Evolutionary conservation across 2,888 invertebrate species (phyloP).

Genomic region (Chaitophorus viminalis): DNA sequence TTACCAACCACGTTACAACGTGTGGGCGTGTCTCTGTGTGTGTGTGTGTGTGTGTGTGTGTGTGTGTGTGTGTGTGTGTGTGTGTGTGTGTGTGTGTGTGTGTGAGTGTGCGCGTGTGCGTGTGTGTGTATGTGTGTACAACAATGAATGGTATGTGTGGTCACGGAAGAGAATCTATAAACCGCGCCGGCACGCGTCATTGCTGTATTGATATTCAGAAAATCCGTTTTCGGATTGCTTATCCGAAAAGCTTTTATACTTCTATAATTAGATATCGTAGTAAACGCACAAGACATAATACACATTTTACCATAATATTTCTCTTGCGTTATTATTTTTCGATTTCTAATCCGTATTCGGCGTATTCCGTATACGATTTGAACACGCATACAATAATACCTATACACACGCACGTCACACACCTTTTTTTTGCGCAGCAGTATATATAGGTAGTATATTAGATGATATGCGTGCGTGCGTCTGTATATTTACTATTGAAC

Average conservation of each 20-base stretch:
- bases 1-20: not conserved
- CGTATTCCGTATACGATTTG: not conserved
- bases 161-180: not conserved
- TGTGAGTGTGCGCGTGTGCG: not conserved
- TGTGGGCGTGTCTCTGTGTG: not conserved
- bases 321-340: not conserved
- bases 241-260: no score
- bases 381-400: no score
- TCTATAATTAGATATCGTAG: not conserved
- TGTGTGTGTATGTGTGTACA: not conserved
- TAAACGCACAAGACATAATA: not conserved
- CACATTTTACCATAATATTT: not conserved
- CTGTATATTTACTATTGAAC: conserved; percentile 12
- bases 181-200: not conserved
- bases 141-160: not conserved
- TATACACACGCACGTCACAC: not conserved
- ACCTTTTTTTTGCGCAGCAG: not conserved
- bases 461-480: not conserved
- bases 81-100: not conserved
- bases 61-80: not conserved
- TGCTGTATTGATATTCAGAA: not conserved
- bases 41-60: not conserved
- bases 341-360: not conserved
- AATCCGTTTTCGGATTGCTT: not conserved
- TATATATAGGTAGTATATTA: not conserved